Percentiles rank a stretch among this genome's conserved stretches.
Conservation (phyloP, 2,797 vertebrate genomes). For the Bryconaethiops microstoma region DNA sequence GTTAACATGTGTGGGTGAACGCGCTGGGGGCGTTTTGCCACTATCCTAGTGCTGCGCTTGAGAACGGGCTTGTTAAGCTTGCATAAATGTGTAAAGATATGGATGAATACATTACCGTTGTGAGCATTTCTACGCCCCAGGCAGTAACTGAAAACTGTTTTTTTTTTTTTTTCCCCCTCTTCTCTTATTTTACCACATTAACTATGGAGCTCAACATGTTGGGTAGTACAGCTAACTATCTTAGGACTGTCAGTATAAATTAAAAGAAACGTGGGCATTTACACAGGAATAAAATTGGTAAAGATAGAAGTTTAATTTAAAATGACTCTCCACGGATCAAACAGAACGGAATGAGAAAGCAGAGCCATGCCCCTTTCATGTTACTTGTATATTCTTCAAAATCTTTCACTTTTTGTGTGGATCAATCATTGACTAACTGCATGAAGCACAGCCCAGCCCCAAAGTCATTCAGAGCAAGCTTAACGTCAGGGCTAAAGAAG, state of each 20-base stretch:
- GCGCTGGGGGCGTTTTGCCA: slow-evolving; percentile 75
- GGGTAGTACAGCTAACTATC: slow-evolving; percentile 44
- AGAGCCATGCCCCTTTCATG: background rate
- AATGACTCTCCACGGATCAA: background rate
- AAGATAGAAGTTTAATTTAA: background rate
- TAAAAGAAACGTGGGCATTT: background rate
- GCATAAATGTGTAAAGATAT: slow-evolving; percentile 70
- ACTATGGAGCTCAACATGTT: slow-evolving; percentile 51
- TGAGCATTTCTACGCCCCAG: slow-evolving; percentile 51
- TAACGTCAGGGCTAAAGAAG: slow-evolving; percentile 63
- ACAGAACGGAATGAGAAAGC: background rate
- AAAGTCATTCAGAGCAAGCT: slow-evolving; percentile 83
- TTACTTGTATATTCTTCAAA: too few species aligned
- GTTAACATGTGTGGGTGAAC: slow-evolving; percentile 80
- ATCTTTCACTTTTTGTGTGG: background rate
- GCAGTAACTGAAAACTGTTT: slow-evolving; percentile 48
- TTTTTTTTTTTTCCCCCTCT: background rate
- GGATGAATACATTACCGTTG: slow-evolving; percentile 75
- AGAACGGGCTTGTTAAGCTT: slow-evolving; percentile 78
- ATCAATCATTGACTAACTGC: slow-evolving; percentile 25
- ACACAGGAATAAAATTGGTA: background rate
- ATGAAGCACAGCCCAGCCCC: slow-evolving; percentile 75
- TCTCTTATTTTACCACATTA: slow-evolving; percentile 55
- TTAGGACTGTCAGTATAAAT: slow-evolving; percentile 25
- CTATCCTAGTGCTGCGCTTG: slow-evolving; percentile 76